Evolutionary conservation across 2,888 invertebrate species (phyloP), one percentile per base, ranked within the genome.

Genomic region (Trissoscelio sp.): DNA sequence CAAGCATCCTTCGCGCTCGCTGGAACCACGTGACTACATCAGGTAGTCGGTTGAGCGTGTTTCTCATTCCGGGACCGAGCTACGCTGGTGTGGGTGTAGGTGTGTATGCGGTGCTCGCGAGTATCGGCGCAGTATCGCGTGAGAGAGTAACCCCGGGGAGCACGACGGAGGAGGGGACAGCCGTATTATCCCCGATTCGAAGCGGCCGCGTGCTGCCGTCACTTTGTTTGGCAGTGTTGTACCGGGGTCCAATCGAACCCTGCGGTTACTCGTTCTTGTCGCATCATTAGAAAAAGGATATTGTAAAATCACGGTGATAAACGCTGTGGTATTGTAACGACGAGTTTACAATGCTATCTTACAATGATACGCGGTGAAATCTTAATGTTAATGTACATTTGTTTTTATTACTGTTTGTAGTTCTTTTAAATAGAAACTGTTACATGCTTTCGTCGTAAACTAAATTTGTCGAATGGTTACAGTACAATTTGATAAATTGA

Each of bases 21-120:
- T 77, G 81, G 75, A 79, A 87, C 90, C 91, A 91, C 91, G 91
- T 91, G 91, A 91, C 89, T 88, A 74, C 86, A 87, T 87, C 88
- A 88, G 89, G 87, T 89, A 86, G 84, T 83, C 82, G 73, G 58
- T 67, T 48, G 74, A 81, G 77, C 83, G 78, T 81, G 70, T 85
- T 83, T 83, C 82, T 81, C 83, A 77, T 83, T 81, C 81, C 77
- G 82, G 80, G 79, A 72, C 72, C 74, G 55, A 66, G 69, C 46
- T 73, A 58, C 42, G 69, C 46, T 81, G 44, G 81, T 82, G 81
- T 79, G 79, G 79, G 85, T 84, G 85, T 85, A 83, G 84, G 84
- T 84, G 84, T 83, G 80, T n/a, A n/a, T 79, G 75, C 82, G 73
- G 70, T 74, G 79, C 62, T 75, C 79, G 78, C 70, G 53, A 62